Percentiles rank a stretch among this genome's conserved stretches.
Evolutionary conservation across 2,888 invertebrate genomes (phyloP).

Genomic region (Melipona bicolor): DNA sequence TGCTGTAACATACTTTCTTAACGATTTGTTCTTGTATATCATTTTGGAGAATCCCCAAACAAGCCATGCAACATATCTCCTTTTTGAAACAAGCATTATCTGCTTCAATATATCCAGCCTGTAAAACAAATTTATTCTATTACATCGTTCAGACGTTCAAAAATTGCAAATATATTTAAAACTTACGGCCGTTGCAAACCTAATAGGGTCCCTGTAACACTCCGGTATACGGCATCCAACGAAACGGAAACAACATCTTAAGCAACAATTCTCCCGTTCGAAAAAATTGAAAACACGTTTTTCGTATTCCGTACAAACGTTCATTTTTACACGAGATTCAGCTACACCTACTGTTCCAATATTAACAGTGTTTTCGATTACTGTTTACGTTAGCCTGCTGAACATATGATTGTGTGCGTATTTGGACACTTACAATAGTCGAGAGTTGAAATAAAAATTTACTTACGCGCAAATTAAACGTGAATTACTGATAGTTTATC

Average conservation of each 20-base stretch:
- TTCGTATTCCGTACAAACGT: constrained; percentile 40
- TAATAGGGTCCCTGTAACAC: constrained; percentile 85
- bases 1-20: constrained; percentile 82
- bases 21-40: constrained; percentile 86
- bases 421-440: neutral
- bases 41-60: constrained; percentile 90
- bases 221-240: constrained; percentile 86
- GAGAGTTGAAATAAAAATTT: neutral
- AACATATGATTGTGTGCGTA: neutral
- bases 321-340: constrained; percentile 42
- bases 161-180: neutral
- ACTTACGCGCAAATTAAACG: neutral
- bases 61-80: constrained; percentile 88
- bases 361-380: neutral
- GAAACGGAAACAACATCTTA: constrained; percentile 89
- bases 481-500: neutral
- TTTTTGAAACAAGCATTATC: constrained; percentile 83
- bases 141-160: neutral
- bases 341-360: neutral
- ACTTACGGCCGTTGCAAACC: constrained; percentile 85
- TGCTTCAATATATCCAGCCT: constrained; percentile 69
- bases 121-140: constrained; percentile 23
- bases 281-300: constrained; percentile 70
- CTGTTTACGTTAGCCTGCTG: constrained; percentile 9
- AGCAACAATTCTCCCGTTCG: constrained; percentile 87